These are phyloP conservation scores for Panagrolaimus sp. DNA, from an alignment of 1,140 invertebrate species.

Conservation along the genomic window DNA sequence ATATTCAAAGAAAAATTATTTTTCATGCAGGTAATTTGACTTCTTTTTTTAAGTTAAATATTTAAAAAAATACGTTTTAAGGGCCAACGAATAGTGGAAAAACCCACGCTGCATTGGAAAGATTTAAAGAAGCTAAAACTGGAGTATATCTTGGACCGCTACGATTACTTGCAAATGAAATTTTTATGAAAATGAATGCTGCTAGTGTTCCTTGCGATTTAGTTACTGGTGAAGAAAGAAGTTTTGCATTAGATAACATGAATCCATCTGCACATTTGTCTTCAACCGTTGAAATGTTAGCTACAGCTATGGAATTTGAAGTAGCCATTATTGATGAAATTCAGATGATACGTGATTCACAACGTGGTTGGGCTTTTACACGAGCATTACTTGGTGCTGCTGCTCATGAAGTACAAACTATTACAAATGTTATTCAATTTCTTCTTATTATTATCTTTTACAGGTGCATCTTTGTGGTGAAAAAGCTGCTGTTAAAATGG, in stretches of 20 bases:
- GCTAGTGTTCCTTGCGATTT: slow-evolving; percentile 70
- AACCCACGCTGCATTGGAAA: slow-evolving; percentile 88
- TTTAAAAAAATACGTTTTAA: slow-evolving; percentile 11
- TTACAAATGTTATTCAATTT: background rate
- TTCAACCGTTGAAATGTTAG: slow-evolving; percentile 91
- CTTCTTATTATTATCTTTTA: background rate
- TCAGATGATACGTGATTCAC: slow-evolving; percentile 82
- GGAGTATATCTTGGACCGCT: slow-evolving; percentile 96
- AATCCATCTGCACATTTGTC: slow-evolving; percentile 74
- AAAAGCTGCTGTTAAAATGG: slow-evolving; percentile 75
- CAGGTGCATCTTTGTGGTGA: slow-evolving; percentile 97
- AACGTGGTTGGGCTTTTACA: slow-evolving; percentile 96
- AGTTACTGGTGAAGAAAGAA: slow-evolving; percentile 90
- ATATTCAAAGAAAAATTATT: slow-evolving; percentile 80
- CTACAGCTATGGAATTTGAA: slow-evolving; percentile 63
- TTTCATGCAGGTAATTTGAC: slow-evolving; percentile 75
- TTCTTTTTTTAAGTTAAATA: slow-evolving; percentile 16
- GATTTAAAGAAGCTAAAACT: slow-evolving; percentile 76
- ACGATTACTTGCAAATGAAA: slow-evolving; percentile 87
- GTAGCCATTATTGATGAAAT: slow-evolving; percentile 98
- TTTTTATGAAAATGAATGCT: slow-evolving; percentile 81
- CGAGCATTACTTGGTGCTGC: slow-evolving; percentile 75
- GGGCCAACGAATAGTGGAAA: slow-evolving; percentile 97
- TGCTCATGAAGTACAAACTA: slow-evolving; percentile 55
- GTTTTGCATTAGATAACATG: slow-evolving; percentile 67